These are phyloP conservation scores for Zaprionus taronus DNA, from an alignment of 1,140 invertebrate genomes.

Conservation along the genomic window DNA sequence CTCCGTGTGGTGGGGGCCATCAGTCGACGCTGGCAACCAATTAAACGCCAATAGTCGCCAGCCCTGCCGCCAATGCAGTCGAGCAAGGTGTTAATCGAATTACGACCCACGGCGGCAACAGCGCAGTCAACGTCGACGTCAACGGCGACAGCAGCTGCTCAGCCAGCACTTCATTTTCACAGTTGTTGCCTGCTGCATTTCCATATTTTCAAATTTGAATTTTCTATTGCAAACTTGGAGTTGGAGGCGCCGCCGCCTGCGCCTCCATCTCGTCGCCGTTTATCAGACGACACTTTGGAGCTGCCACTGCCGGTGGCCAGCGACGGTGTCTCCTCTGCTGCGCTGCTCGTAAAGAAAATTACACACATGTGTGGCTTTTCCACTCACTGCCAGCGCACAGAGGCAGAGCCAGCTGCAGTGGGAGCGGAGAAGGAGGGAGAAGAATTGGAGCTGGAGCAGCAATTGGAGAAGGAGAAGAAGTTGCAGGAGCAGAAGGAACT, in stretches of 20 bases:
- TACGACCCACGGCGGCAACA: conserved; percentile 47
- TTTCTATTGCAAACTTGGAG: conserved; percentile 54
- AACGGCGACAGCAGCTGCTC: conserved; percentile 26
- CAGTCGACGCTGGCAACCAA: conserved; percentile 70
- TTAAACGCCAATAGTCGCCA: conserved; percentile 72
- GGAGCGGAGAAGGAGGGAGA: background rate
- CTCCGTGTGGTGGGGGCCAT: conserved; percentile 35
- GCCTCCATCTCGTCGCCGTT: conserved; percentile 52
- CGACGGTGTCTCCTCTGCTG: background rate
- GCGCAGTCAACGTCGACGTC: background rate
- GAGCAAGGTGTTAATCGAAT: conserved; percentile 78
- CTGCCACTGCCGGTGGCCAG: conserved; percentile 5
- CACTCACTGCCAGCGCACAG: conserved; percentile 23
- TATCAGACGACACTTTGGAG: conserved; percentile 66
- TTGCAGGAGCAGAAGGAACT: background rate
- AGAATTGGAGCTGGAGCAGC: background rate
- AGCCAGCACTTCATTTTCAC: conserved; percentile 21
- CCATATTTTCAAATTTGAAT: conserved; percentile 83
- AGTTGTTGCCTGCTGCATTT: conserved; percentile 50
- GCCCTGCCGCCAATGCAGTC: conserved; percentile 33
- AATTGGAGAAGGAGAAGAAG: background rate
- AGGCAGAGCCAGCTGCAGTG: background rate
- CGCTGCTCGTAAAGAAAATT: conserved; percentile 70
- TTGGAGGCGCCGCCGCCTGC: conserved; percentile 10
- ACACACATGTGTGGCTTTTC: conserved; percentile 77